phyloP scores from a whole-genome alignment of 2,113 vertebrate genomes.

The Paratilapia polleni region DNA sequence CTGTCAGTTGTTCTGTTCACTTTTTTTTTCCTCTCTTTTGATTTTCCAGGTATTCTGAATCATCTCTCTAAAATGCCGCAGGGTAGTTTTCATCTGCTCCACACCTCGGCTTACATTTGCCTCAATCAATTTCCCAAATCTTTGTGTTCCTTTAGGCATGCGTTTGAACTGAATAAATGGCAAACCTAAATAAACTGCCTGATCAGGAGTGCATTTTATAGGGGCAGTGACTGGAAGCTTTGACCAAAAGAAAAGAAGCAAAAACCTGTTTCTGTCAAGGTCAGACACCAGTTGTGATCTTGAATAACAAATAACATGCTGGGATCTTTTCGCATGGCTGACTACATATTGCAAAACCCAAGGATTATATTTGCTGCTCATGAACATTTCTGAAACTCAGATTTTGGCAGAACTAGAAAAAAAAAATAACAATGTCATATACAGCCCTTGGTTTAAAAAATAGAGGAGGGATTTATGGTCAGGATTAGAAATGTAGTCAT shows the following conservation, averaged over 20 bases:
- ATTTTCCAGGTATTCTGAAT: conserved; percentile 28
- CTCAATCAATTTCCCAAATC: conserved; percentile 23
- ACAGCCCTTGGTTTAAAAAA: not conserved
- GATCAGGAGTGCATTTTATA: not conserved
- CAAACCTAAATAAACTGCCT: not conserved
- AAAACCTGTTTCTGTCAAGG: conserved; percentile 14
- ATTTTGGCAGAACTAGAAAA: not conserved
- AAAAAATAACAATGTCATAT: not conserved
- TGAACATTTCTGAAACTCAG: not conserved
- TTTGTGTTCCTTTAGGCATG: not conserved
- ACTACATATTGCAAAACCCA: not conserved
- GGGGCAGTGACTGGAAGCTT: not conserved
- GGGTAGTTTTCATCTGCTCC: conserved; percentile 27
- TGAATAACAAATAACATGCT: not conserved
- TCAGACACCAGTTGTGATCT: not conserved
- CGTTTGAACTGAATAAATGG: conserved; percentile 22
- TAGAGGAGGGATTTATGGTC: not conserved
- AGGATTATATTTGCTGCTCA: not conserved
- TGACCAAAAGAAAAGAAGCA: not conserved
- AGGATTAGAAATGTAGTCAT: conserved; percentile 18
- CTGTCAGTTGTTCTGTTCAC: not conserved
- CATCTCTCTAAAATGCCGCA: conserved; percentile 14
- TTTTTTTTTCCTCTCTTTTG: not conserved
- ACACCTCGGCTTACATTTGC: conserved; percentile 13
- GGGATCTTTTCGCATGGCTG: conserved; percentile 2